phyloP scores from a whole-genome alignment of 2,113 vertebrate genomes.

The Rhea pennata region DNA sequence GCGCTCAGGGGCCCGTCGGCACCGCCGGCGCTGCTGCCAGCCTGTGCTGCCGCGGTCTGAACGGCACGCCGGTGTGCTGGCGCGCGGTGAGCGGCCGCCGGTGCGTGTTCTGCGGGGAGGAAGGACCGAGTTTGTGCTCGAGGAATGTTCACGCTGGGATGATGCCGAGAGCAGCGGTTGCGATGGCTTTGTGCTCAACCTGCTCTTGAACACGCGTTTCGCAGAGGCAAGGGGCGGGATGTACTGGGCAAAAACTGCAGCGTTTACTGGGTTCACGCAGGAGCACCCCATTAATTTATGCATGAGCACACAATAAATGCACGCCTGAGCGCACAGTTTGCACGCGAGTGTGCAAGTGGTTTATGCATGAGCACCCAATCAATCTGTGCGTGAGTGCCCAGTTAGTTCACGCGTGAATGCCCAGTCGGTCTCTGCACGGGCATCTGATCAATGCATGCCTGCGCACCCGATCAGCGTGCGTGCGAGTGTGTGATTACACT shows the following conservation, averaged over 20 bases:
- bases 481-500: no score
- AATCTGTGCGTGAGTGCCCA: no score
- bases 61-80: no score
- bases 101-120: neutral
- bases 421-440: neutral
- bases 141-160: neutral
- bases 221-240: neutral
- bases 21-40: neutral
- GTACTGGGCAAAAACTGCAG: neutral
- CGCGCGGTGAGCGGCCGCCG: no score
- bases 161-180: neutral
- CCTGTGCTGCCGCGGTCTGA: neutral
- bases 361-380: neutral
- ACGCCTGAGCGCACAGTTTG: neutral
- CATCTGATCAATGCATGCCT: no score
- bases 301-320: neutral
- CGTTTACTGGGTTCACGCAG: neutral
- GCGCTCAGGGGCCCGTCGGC: neutral
- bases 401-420: no score
- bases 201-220: neutral
- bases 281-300: neutral
- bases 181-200: neutral
- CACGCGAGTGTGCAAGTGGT: no score
- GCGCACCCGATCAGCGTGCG: no score
- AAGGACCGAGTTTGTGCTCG: rapidly evolving